A percentile compares a stretch with the other conserved stretches of the same genome.
Conservation (phyloP, 92 coral and sea anemone species). For the Bergia puertoricense region DNA sequence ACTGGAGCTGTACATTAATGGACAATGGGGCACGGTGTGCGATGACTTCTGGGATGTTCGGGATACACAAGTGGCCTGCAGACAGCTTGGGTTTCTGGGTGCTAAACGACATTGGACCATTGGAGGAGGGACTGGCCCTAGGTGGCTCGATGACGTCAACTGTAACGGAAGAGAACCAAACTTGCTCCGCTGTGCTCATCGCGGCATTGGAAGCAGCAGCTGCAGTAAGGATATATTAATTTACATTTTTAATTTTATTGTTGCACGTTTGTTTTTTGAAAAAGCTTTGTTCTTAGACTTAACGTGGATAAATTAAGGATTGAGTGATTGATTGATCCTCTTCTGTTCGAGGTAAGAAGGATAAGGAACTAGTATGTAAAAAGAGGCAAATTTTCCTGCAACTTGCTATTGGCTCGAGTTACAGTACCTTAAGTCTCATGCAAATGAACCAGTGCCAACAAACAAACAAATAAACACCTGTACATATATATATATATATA, state of each 20-base stretch:
- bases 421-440: too few species aligned
- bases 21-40: slow-evolving; percentile 78
- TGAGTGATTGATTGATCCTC: too few species aligned
- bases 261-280: background rate
- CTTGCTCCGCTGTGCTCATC: slow-evolving; percentile 55
- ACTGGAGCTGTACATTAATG: slow-evolving; percentile 62
- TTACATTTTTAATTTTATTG: background rate
- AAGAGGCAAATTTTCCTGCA: too few species aligned
- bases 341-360: too few species aligned
- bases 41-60: slow-evolving; percentile 53
- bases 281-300: too few species aligned
- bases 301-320: too few species aligned
- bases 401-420: too few species aligned
- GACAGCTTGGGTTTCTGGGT: slow-evolving; percentile 73
- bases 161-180: slow-evolving; percentile 64
- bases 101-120: slow-evolving; percentile 55
- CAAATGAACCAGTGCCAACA: too few species aligned
- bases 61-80: slow-evolving; percentile 71
- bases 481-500: too few species aligned
- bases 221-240: slow-evolving; percentile 54
- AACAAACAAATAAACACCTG: too few species aligned
- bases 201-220: slow-evolving; percentile 54
- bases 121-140: slow-evolving; percentile 56
- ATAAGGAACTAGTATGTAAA: too few species aligned
- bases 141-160: slow-evolving; percentile 65